A percentile compares a stretch with the other conserved stretches of the same genome.
phyloP scores from a whole-genome alignment of 2,888 invertebrate species.

The Acleris cristana region DNA sequence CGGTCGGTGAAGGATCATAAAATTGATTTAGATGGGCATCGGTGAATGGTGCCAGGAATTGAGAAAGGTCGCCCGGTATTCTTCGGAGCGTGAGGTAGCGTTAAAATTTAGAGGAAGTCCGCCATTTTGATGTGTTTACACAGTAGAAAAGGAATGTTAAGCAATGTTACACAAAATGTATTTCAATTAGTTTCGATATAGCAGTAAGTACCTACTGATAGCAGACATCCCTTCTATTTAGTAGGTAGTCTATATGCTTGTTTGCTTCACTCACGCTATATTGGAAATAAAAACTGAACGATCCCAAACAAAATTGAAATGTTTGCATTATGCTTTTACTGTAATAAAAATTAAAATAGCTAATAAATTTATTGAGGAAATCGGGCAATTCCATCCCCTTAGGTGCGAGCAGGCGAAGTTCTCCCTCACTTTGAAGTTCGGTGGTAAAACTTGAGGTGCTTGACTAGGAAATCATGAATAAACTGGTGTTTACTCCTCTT shows the following conservation, averaged over 20 bases:
- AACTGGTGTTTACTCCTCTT: background rate
- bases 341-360: background rate
- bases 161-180: too few species aligned
- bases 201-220: too few species aligned
- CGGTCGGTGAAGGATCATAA: slow-evolving; percentile 32
- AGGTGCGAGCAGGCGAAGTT: background rate
- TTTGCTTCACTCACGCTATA: too few species aligned
- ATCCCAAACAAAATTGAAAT: too few species aligned
- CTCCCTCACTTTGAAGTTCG: slow-evolving; percentile 20
- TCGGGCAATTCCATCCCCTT: slow-evolving; percentile 8
- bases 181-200: too few species aligned
- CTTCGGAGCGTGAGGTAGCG: background rate
- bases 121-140: too few species aligned
- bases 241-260: too few species aligned
- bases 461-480: background rate
- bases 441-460: slow-evolving; percentile 10
- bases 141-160: too few species aligned
- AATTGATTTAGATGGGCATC: slow-evolving; percentile 32
- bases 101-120: background rate
- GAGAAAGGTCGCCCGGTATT: slow-evolving; percentile 6
- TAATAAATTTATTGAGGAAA: slow-evolving; percentile 26
- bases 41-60: slow-evolving; percentile 20
- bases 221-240: too few species aligned
- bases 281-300: too few species aligned
- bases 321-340: too few species aligned